A percentile compares a stretch with the other conserved stretches of the same genome.
Conservation (phyloP, 2,888 invertebrate genomes). For the Mesochorus sp. region DNA sequence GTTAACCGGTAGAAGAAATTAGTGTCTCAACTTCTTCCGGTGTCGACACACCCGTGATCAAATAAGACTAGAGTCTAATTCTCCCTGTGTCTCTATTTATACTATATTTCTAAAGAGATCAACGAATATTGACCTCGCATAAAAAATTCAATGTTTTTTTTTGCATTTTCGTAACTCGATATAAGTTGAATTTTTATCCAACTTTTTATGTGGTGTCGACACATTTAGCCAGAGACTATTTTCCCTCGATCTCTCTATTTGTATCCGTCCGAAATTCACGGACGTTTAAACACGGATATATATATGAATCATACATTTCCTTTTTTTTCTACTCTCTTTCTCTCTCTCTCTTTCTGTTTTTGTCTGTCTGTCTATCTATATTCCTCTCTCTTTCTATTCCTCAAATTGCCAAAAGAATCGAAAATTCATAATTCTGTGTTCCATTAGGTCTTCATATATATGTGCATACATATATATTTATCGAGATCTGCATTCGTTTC, state of each 20-base stretch:
- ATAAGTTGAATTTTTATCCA: slow-evolving; percentile 10
- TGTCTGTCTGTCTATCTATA: background rate
- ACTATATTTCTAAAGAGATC: slow-evolving; percentile 14
- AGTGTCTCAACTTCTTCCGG: slow-evolving; percentile 53
- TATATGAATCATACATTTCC: no score
- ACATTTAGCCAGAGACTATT: slow-evolving; percentile 11
- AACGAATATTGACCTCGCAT: slow-evolving; percentile 20
- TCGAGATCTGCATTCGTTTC: slow-evolving; percentile 6
- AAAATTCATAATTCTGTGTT: slow-evolving; percentile 33
- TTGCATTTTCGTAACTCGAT: background rate
- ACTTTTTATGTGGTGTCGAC: slow-evolving; percentile 23
- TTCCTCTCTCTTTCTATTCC: slow-evolving; percentile 3
- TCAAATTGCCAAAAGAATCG: slow-evolving; percentile 23
- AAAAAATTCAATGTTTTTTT: slow-evolving; percentile 30
- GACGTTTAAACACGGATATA: background rate
- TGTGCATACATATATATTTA: slow-evolving; percentile 1
- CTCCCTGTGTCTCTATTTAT: slow-evolving; percentile 17
- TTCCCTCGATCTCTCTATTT: slow-evolving; percentile 1
- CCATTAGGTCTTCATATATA: background rate
- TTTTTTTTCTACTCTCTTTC: no score
- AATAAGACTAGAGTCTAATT: slow-evolving; percentile 41
- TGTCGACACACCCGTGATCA: slow-evolving; percentile 50
- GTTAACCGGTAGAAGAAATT: slow-evolving; percentile 32
- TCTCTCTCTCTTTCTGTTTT: background rate
- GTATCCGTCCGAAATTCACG: background rate